phyloP scores from a whole-genome alignment of 2,797 vertebrate genomes.

The Sus cebifrons region DNA sequence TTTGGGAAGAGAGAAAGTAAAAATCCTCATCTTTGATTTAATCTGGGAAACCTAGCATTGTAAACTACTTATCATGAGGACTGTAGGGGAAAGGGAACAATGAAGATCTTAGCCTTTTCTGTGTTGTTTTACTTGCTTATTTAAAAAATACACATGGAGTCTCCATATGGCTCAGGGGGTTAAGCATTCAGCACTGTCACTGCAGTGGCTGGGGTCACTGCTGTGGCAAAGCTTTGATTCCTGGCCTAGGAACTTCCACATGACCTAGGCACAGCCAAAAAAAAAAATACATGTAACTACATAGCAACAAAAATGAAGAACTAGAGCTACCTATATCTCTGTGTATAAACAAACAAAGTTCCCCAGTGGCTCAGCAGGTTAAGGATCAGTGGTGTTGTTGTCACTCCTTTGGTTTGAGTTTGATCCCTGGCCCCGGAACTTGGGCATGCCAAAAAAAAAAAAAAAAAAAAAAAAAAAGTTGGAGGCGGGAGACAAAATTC shows the following conservation, averaged over 20 bases:
- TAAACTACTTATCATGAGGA: neutral
- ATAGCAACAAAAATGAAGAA: constrained; percentile 13
- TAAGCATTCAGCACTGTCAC: too few species aligned
- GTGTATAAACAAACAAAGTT: neutral
- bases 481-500: too few species aligned
- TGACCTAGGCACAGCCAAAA: too few species aligned
- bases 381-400: too few species aligned
- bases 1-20: constrained; percentile 27
- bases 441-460: neutral
- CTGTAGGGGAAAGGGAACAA: neutral
- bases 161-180: too few species aligned
- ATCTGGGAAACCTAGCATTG: neutral
- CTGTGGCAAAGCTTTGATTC: too few species aligned
- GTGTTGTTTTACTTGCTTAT: constrained; percentile 29
- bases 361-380: too few species aligned
- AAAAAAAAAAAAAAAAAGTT: neutral
- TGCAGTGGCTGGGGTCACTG: too few species aligned
- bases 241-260: too few species aligned
- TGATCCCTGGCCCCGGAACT: too few species aligned
- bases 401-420: too few species aligned
- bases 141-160: neutral
- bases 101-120: constrained; percentile 28
- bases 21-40: constrained; percentile 46
- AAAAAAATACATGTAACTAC: neutral
- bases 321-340: neutral